phyloP scores from a whole-genome alignment of 2,797 vertebrate genomes.

The Aphelocoma californica region DNA sequence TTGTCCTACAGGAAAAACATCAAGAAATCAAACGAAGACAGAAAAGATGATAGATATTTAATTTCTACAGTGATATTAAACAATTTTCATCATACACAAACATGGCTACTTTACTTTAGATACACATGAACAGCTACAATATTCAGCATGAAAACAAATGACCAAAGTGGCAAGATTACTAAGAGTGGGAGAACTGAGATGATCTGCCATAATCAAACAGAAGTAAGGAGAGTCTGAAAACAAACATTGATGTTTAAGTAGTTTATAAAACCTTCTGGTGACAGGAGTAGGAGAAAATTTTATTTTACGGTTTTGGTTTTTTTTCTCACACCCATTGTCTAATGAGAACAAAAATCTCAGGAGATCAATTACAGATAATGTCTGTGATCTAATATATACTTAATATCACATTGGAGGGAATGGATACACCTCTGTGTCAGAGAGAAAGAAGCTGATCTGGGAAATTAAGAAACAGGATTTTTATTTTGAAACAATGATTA shows the following conservation, averaged over 20 bases:
- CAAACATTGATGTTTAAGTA: background rate
- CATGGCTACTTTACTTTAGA: slow-evolving; percentile 10
- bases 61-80: slow-evolving; percentile 50
- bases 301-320: background rate
- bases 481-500: background rate
- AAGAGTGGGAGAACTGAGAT: background rate
- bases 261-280: background rate
- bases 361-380: background rate
- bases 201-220: background rate
- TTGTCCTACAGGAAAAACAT: background rate
- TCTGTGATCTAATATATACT: background rate
- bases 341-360: slow-evolving; percentile 26
- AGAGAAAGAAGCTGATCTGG: background rate
- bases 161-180: background rate
- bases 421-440: background rate
- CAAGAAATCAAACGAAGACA: background rate
- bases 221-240: background rate
- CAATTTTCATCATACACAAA: slow-evolving; percentile 37
- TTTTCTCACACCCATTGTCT: background rate
- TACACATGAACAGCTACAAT: slow-evolving; percentile 8
- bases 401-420: background rate
- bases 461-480: background rate
- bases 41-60: slow-evolving; percentile 25
- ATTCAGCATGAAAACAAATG: background rate
- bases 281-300: background rate